Conservation (phyloP, 1,140 invertebrate species). For the Kradibia gibbosae region DNA sequence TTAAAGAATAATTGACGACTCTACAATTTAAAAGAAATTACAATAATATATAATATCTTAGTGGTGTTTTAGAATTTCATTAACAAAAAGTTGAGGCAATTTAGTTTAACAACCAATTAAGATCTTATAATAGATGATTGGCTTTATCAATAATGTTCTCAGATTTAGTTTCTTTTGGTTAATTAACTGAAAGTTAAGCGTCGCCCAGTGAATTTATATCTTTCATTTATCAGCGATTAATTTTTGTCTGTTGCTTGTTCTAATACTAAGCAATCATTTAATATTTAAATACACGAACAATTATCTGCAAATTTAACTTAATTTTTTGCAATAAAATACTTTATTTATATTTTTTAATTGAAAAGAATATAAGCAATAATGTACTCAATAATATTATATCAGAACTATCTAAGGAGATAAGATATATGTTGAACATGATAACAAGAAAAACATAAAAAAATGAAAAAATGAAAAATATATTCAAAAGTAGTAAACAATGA, state of each 20-base stretch:
- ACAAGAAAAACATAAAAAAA: neutral
- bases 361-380: slow-evolving; percentile 10
- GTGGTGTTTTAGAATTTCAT: neutral
- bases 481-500: slow-evolving; percentile 24
- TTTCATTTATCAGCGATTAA: neutral
- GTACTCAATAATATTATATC: neutral
- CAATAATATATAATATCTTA: neutral
- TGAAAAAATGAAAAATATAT: neutral
- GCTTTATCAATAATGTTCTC: neutral
- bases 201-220: neutral
- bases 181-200: neutral
- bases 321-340: neutral
- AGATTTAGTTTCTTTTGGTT: neutral
- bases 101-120: neutral
- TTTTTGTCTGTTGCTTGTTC: neutral
- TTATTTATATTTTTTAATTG: too few relatives aligned
- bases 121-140: neutral
- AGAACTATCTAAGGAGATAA: slow-evolving; percentile 28
- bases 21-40: neutral
- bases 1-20: neutral
- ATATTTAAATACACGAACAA: neutral
- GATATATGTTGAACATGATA: slow-evolving; percentile 6
- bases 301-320: neutral
- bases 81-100: neutral
- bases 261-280: too few relatives aligned